Percentiles rank a stretch among this genome's conserved stretches.
Conservation (phyloP, 1,140 invertebrate genomes). For the Bursaphelenchus mucronatus region DNA sequence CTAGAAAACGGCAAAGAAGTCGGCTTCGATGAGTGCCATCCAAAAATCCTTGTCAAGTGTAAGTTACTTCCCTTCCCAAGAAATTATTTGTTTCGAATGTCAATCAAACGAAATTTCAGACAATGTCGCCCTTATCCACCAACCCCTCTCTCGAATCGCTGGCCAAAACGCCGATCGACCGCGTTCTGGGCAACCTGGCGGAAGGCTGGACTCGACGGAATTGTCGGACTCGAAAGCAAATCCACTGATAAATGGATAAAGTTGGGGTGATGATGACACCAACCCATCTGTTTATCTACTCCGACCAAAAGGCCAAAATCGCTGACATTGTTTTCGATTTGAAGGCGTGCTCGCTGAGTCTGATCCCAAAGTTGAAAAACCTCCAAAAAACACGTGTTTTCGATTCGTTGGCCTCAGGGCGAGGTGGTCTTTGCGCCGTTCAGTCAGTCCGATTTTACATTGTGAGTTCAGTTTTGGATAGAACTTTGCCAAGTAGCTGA, state of each 20-base stretch:
- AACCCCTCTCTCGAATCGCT: conserved; percentile 1
- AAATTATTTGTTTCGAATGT: too few species aligned
- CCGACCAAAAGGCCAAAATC: conserved; percentile 28
- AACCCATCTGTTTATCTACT: conserved; percentile 15
- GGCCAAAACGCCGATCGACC: conserved; percentile 2
- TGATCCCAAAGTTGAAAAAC: conserved; percentile 20
- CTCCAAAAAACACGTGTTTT: conserved; percentile 34
- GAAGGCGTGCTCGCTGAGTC: conserved; percentile 13
- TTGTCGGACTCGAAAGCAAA: conserved; percentile 20
- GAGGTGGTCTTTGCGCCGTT: conserved; percentile 27
- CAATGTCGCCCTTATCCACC: background rate
- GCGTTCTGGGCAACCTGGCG: conserved; percentile 5
- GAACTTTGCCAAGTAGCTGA: too few species aligned
- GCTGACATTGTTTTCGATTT: conserved; percentile 34
- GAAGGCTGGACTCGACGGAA: conserved; percentile 37
- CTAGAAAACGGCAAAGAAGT: conserved; percentile 2
- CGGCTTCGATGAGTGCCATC: background rate
- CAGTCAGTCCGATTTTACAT: conserved; percentile 26
- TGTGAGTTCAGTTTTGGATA: background rate
- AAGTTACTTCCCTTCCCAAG: too few species aligned
- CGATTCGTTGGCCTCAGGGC: conserved; percentile 24
- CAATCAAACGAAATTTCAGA: too few species aligned
- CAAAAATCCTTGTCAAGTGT: background rate
- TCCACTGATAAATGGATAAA: conserved; percentile 25
- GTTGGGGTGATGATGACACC: conserved; percentile 24